phyloP scores from a whole-genome alignment of 2,888 invertebrate genomes.

The Thalpophila matura region DNA sequence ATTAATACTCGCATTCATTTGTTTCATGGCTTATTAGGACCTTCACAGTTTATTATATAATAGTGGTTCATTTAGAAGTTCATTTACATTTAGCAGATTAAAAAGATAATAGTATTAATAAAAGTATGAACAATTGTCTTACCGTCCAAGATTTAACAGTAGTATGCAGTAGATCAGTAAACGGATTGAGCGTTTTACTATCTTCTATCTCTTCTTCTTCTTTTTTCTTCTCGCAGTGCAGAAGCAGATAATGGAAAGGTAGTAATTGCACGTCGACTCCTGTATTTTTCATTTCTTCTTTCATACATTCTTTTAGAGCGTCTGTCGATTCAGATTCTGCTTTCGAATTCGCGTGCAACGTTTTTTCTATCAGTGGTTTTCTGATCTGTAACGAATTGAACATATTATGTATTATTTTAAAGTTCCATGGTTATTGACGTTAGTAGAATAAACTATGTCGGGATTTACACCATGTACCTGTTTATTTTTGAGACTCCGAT shows the following conservation, averaged over 20 bases:
- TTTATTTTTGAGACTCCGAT: too few relatives aligned
- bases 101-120: not conserved
- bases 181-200: slow-evolving; percentile 68
- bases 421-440: too few relatives aligned
- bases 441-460: too few relatives aligned
- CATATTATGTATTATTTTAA: too few relatives aligned
- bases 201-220: slow-evolving; percentile 46
- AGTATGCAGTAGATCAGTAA: slow-evolving; percentile 66
- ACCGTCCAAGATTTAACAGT: slow-evolving; percentile 83
- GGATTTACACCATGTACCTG: too few relatives aligned
- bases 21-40: too few relatives aligned
- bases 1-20: too few relatives aligned
- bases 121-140: slow-evolving; percentile 44
- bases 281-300: slow-evolving; percentile 56
- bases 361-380: slow-evolving; percentile 78
- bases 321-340: slow-evolving; percentile 56
- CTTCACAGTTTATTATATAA: too few relatives aligned
- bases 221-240: slow-evolving; percentile 66
- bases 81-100: not conserved
- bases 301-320: slow-evolving; percentile 56
- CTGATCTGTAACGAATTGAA: slow-evolving; percentile 77
- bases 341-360: slow-evolving; percentile 62
- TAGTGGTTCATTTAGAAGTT: too few relatives aligned
- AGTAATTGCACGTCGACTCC: slow-evolving; percentile 59
- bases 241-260: slow-evolving; percentile 65